Conservation (phyloP, 1,140 invertebrate species). For the Caenorhabditis brenneri region DNA sequence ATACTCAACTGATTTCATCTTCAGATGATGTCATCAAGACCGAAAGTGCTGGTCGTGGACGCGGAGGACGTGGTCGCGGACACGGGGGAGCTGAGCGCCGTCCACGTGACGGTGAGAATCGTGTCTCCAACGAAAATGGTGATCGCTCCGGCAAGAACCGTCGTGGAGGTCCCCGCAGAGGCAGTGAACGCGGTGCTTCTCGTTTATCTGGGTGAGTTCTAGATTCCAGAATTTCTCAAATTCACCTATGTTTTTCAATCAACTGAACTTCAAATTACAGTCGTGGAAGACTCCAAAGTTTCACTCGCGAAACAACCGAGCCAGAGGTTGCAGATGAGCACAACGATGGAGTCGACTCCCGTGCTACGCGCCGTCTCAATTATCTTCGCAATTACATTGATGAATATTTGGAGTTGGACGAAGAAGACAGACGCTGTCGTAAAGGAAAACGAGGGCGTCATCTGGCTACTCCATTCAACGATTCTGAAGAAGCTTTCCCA, state of each 20-base stretch:
- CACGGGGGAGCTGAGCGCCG: constrained; percentile 47
- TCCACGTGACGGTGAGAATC: constrained; percentile 46
- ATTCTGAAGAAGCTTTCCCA: constrained; percentile 49
- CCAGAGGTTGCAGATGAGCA: not conserved
- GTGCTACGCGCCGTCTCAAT: constrained; percentile 29
- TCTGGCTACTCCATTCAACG: constrained; percentile 25
- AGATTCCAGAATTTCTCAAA: not conserved
- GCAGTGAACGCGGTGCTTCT: constrained; percentile 42
- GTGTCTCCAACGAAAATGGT: constrained; percentile 27
- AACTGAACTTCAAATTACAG: no score
- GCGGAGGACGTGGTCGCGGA: constrained; percentile 53
- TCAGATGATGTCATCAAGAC: constrained; percentile 18
- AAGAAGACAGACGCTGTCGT: constrained; percentile 51
- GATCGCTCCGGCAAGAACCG: constrained; percentile 40
- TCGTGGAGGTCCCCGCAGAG: constrained; percentile 42
- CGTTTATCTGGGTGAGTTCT: constrained; percentile 11
- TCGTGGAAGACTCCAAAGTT: constrained; percentile 27
- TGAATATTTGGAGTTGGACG: constrained; percentile 43
- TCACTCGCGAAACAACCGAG: constrained; percentile 3
- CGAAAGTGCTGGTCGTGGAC: constrained; percentile 47
- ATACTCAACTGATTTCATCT: not conserved
- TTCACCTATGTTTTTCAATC: not conserved
- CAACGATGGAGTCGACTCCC: constrained; percentile 26
- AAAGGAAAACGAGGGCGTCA: not conserved
- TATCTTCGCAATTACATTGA: no score